Evolutionary conservation across 2,113 vertebrate species (phyloP).

Genomic region (Crotophaga sulcirostris): DNA sequence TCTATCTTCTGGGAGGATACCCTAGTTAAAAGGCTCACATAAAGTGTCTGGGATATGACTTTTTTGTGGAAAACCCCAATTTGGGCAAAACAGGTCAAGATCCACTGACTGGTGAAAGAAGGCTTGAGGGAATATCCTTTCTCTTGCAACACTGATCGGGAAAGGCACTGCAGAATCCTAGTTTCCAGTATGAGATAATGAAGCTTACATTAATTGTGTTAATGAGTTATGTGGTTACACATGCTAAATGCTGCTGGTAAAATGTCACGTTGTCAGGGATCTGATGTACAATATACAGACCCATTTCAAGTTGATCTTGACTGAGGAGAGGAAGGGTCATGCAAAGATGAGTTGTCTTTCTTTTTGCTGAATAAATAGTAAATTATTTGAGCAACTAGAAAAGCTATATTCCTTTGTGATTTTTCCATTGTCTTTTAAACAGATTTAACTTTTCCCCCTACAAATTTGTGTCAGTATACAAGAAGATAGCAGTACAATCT

Average conservation of each 20-base stretch:
- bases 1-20: not conserved
- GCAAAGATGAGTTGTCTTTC: rapidly evolving
- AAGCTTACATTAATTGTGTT: not conserved
- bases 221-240: not conserved
- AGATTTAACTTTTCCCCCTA: not conserved
- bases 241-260: not conserved
- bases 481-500: not conserved
- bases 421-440: not conserved
- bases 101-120: not conserved
- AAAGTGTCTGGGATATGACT: not conserved
- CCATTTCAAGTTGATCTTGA: not conserved
- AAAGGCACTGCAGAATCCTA: not conserved
- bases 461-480: not conserved
- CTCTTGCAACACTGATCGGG: not conserved
- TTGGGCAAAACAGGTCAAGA: not conserved
- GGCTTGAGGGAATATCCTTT: not conserved
- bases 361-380: not conserved
- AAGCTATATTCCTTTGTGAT: not conserved
- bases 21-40: not conserved
- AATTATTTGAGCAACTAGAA: not conserved
- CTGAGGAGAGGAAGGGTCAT: not conserved
- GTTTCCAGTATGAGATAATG: not conserved
- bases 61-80: not conserved
- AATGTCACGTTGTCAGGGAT: not conserved
- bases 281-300: not conserved